Percentiles rank a stretch among this genome's conserved stretches.
phyloP scores from a whole-genome alignment of 2,797 vertebrate species.

The Myotis findleyi region DNA sequence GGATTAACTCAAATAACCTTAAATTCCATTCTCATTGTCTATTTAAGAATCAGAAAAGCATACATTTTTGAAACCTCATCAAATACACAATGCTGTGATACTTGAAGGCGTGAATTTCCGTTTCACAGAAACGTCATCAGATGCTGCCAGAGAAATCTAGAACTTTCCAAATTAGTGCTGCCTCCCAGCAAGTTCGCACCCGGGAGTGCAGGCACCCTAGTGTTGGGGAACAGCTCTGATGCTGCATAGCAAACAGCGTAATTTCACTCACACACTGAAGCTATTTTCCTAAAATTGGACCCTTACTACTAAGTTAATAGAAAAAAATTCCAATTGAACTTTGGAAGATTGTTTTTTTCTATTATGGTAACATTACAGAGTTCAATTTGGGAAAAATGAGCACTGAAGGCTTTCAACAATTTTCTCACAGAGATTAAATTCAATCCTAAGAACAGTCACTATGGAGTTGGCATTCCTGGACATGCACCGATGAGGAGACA shows the following conservation, averaged over 20 bases:
- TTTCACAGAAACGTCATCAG: slow-evolving; percentile 46
- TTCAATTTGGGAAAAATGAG: slow-evolving; percentile 81
- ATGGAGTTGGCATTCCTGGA: slow-evolving; percentile 22
- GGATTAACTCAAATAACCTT: not conserved
- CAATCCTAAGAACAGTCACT: slow-evolving; percentile 69
- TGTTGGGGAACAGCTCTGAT: slow-evolving; percentile 50
- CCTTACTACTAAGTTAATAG: slow-evolving; percentile 84
- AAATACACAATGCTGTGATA: not conserved
- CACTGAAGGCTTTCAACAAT: slow-evolving; percentile 75
- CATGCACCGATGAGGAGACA: not conserved
- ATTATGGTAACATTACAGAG: slow-evolving; percentile 76
- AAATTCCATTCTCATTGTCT: not conserved
- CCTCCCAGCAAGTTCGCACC: not conserved
- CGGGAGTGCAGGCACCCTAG: not conserved
- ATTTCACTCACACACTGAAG: slow-evolving; percentile 71
- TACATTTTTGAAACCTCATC: not conserved
- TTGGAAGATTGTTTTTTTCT: slow-evolving; percentile 65
- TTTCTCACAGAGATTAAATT: slow-evolving; percentile 80
- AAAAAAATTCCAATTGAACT: slow-evolving; percentile 82
- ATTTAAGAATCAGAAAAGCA: not conserved
- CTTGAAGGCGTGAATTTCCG: not conserved
- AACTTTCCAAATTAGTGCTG: not conserved
- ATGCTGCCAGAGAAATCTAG: not conserved
- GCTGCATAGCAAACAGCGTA: slow-evolving; percentile 69
- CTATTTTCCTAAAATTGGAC: slow-evolving; percentile 80